phyloP scores from a whole-genome alignment of 1,140 invertebrate species.

The Philaenus spumarius region DNA sequence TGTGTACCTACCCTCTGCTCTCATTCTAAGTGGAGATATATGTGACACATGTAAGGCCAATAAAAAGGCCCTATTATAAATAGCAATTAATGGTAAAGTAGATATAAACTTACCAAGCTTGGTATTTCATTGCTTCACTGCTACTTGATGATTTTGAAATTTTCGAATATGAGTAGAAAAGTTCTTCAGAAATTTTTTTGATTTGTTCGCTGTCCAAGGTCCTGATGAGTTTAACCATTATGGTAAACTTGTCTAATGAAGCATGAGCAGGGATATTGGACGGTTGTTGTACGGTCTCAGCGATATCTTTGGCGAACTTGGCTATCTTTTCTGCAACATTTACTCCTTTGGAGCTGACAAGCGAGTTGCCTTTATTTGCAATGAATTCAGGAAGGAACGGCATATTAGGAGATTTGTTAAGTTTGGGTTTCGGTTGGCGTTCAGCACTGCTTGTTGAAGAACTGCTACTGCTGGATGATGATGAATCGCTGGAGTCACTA shows the following conservation, averaged over 20 bases:
- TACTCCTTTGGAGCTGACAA: constrained; percentile 36
- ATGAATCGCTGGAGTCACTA: neutral
- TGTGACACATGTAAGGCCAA: too few species aligned
- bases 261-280: constrained; percentile 47
- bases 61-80: too few species aligned
- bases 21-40: too few species aligned
- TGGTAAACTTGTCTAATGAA: constrained; percentile 54
- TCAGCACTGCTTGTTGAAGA: constrained; percentile 32
- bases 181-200: constrained; percentile 37
- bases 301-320: constrained; percentile 48
- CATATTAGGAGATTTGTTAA: constrained; percentile 40
- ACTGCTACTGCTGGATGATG: neutral
- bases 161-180: constrained; percentile 41
- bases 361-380: constrained; percentile 44
- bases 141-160: constrained; percentile 17
- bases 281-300: constrained; percentile 47
- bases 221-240: constrained; percentile 48
- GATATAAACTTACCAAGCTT: constrained; percentile 27
- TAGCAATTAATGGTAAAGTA: too few species aligned
- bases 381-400: constrained; percentile 45
- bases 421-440: constrained; percentile 39
- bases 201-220: constrained; percentile 52
- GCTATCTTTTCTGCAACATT: constrained; percentile 38
- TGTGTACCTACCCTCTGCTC: too few species aligned
- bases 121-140: constrained; percentile 20